These are phyloP conservation scores for Vollenhovia emeryi DNA, from an alignment of 1,140 invertebrate genomes.

Conservation along the genomic window DNA sequence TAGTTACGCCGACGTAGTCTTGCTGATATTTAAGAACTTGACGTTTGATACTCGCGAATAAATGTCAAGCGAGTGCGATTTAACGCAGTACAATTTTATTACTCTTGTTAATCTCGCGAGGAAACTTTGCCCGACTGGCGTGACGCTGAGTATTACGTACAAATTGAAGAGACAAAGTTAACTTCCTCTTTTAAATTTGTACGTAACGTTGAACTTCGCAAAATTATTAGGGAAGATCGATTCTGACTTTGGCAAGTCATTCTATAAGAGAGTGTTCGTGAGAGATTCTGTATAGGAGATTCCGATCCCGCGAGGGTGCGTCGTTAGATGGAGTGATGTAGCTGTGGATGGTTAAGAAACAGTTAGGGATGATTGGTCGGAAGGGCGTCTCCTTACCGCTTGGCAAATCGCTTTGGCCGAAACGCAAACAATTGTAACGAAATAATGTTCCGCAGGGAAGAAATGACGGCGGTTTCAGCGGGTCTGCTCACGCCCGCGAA, in stretches of 20 bases:
- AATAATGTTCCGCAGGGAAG: background rate
- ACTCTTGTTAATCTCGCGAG: background rate
- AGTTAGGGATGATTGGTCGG: background rate
- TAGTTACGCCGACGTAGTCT: background rate
- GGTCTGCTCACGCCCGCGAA: background rate
- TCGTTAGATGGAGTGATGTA: background rate
- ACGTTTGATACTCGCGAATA: background rate
- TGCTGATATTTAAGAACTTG: conserved; percentile 6
- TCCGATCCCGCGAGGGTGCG: background rate
- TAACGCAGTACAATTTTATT: background rate
- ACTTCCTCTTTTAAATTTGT: background rate
- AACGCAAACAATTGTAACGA: conserved; percentile 34
- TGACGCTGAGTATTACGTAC: background rate
- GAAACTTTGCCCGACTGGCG: background rate
- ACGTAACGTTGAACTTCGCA: background rate
- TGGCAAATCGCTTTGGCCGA: background rate
- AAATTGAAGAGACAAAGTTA: background rate
- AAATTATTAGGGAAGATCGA: background rate
- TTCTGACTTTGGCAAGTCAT: background rate
- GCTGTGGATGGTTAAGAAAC: background rate
- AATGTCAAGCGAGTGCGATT: background rate
- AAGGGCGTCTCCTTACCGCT: background rate
- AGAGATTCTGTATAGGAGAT: background rate
- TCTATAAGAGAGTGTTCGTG: background rate
- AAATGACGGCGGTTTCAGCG: background rate